Percentiles rank a stretch among this genome's conserved stretches.
phyloP scores from a whole-genome alignment of 2,888 invertebrate species.

The Xestia ashworthii region DNA sequence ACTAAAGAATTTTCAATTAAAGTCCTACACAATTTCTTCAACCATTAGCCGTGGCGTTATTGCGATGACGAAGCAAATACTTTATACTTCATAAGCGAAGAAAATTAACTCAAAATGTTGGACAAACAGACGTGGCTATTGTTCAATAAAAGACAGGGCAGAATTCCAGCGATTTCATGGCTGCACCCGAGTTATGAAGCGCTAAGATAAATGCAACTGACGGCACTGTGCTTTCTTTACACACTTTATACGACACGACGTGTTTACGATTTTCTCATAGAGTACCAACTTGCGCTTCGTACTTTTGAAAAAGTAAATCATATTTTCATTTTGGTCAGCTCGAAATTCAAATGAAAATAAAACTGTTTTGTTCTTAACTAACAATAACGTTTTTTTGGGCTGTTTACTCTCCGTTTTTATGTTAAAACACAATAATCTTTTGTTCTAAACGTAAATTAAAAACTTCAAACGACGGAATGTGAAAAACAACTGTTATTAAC shows the following conservation, averaged over 20 bases:
- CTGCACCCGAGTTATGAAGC: slow-evolving; percentile 75
- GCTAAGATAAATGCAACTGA: slow-evolving; percentile 75
- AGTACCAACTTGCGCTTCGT: slow-evolving; percentile 26
- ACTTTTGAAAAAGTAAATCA: background rate
- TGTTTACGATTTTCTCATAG: slow-evolving; percentile 45
- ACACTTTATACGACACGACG: slow-evolving; percentile 52
- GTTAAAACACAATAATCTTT: slow-evolving; percentile 1
- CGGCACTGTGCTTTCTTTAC: slow-evolving; percentile 44
- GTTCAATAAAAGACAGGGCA: slow-evolving; percentile 73
- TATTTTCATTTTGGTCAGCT: background rate
- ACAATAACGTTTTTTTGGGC: background rate
- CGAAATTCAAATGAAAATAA: slow-evolving; percentile 10
- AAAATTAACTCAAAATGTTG: slow-evolving; percentile 73
- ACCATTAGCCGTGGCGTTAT: slow-evolving; percentile 43
- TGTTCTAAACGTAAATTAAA: background rate
- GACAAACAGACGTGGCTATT: slow-evolving; percentile 73
- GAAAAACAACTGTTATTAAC: background rate
- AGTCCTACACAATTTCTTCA: slow-evolving; percentile 40
- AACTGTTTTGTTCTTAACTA: slow-evolving; percentile 10
- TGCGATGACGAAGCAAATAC: slow-evolving; percentile 66
- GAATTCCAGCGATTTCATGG: slow-evolving; percentile 78
- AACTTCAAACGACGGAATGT: background rate
- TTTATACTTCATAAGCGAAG: slow-evolving; percentile 58
- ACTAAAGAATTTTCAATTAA: slow-evolving; percentile 41
- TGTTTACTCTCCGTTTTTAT: background rate